These are phyloP conservation scores for Alouatta palliata DNA, from an alignment of 2,113 vertebrate genomes.

Conservation along the genomic window DNA sequence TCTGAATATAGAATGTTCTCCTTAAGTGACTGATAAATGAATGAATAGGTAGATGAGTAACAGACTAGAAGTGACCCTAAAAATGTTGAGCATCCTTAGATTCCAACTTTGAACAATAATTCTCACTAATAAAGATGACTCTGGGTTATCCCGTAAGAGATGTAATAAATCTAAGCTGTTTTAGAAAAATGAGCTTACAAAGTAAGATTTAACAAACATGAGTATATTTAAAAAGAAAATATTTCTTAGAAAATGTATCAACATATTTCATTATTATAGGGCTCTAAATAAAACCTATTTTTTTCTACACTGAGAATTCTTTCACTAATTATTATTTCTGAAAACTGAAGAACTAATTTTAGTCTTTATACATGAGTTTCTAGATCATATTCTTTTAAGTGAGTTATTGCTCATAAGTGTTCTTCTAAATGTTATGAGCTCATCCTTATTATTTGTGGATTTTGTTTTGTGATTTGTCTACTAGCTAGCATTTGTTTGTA, in stretches of 20 bases:
- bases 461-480: conserved; percentile 13
- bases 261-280: background rate
- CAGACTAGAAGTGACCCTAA: background rate
- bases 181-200: conserved; percentile 31
- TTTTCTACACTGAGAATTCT: conserved; percentile 31
- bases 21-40: background rate
- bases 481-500: conserved; percentile 20
- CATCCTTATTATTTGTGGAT: background rate
- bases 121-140: background rate
- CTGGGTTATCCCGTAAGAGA: background rate
- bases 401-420: background rate
- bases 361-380: conserved; percentile 39
- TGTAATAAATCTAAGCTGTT: background rate
- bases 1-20: background rate
- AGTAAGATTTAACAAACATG: background rate
- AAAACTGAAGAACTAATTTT: background rate
- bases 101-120: conserved; percentile 13
- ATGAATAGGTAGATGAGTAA: background rate
- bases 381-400: background rate
- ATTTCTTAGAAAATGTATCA: background rate
- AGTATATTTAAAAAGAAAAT: conserved; percentile 42
- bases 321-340: conserved; percentile 36
- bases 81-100: background rate
- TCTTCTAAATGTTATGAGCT: conserved; percentile 14
- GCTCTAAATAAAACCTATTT: conserved; percentile 5